These are phyloP conservation scores for Drosophila imparisetae DNA, from an alignment of 2,888 invertebrate genomes.

Conservation along the genomic window DNA sequence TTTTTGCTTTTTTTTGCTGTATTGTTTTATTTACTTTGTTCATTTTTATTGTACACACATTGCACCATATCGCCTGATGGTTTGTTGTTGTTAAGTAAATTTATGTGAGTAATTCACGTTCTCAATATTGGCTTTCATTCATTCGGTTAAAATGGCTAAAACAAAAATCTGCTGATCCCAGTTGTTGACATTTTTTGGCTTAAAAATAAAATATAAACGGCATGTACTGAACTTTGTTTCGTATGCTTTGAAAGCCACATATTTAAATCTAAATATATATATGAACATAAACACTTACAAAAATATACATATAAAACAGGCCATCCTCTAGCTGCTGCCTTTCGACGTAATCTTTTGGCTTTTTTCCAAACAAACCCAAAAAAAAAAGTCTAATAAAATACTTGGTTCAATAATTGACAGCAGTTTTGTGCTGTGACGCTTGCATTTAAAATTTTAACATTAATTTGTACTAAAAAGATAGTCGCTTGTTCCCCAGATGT, in stretches of 20 bases:
- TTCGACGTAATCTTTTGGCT: constrained; percentile 54
- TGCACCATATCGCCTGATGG: constrained; percentile 34
- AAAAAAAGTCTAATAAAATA: constrained; percentile 8
- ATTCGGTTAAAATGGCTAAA: constrained; percentile 16
- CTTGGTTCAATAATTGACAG: constrained; percentile 45
- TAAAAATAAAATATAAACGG: constrained; percentile 16
- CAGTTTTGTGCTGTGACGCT: constrained; percentile 16
- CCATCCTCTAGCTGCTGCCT: constrained; percentile 30
- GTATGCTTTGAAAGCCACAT: constrained; percentile 14
- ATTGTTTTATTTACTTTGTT: not conserved
- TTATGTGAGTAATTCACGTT: constrained; percentile 17
- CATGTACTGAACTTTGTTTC: constrained; percentile 51
- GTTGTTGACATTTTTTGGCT: constrained; percentile 31
- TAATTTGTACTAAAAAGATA: constrained; percentile 15
- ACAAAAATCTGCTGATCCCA: constrained; percentile 30
- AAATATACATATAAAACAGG: constrained; percentile 34
- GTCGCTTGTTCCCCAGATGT: constrained; percentile 22
- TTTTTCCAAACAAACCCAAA: constrained; percentile 26
- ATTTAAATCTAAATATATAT: constrained; percentile 17
- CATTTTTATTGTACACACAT: not conserved
- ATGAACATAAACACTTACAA: constrained; percentile 4
- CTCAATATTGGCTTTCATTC: constrained; percentile 31
- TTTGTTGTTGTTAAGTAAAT: constrained; percentile 4
- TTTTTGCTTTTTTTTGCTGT: not conserved
- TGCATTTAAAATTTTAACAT: constrained; percentile 28